Base-by-base conservation (phyloP, 2,888 invertebrate species). In the Dasysyrphus tricinctus region DNA sequence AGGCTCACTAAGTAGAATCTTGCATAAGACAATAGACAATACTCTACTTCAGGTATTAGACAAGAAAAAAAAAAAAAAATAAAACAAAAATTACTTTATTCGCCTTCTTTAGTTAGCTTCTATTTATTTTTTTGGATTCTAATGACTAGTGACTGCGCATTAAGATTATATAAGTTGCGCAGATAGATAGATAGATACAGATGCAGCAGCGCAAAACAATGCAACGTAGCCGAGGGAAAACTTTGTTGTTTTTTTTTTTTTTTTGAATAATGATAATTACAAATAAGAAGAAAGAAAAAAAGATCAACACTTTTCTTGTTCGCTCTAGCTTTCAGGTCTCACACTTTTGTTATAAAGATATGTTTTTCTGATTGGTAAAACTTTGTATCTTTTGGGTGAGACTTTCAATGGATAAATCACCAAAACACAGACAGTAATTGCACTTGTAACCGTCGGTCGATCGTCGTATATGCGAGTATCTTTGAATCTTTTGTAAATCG, bases 371-470 rank as follows among this genome's bases (percentile, higher is more conserved):
- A 42, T 54, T 69, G 42, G 61, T 42, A 32, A 56, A 63, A 75
- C 63, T 80, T 63, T 34, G 67, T 70, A 67, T 49, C 67, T 67
- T 67, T 49, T 37, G 34, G 49, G 37, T 67, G 37, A 16, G 49
- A 65, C 67, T 69, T 82, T 77, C 65, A 67, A 73, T 77, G 72
- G 80, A 76, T 74, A 84, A 76, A 84, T 80, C 84, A 81, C 76
- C 72, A 72, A 85, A 85, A 85, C 78, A 85, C 77, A 54, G 80
- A 77, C 56, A 34, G 69, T 77, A 85, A 85, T 80, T 84, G 85
- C 76, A 80, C 81, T 78, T 24, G 76, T 56, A 74, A 39, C 39
- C 57, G 44, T 32, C 5, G 32, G 32, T 7, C 32, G 32, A 24
- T 24, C 24, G 24, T 24, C 24, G 24, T 24, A 24, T 56, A 24